A percentile compares a stretch with the other conserved stretches of the same genome.
phyloP scores from a whole-genome alignment of 2,888 invertebrate genomes.

The Oligia strigilis region DNA sequence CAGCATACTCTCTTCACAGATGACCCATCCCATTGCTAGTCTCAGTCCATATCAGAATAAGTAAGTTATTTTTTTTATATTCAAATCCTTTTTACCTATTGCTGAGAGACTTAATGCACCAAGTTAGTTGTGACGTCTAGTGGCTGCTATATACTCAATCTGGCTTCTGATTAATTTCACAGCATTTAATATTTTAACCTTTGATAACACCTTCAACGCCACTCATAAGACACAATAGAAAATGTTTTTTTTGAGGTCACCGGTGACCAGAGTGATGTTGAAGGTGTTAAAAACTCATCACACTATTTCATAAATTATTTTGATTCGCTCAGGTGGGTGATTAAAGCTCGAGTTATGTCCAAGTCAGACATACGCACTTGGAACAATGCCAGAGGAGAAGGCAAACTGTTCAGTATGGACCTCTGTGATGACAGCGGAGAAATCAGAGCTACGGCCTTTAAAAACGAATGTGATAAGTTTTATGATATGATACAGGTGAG shows the following conservation, averaged over 20 bases:
- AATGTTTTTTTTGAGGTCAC: too few relatives aligned
- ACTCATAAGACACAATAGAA: too few relatives aligned
- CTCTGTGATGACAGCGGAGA: constrained; percentile 98
- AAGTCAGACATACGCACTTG: constrained; percentile 96
- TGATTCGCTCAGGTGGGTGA: constrained; percentile 93
- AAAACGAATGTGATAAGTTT: constrained; percentile 96
- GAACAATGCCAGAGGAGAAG: constrained; percentile 98
- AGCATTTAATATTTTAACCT: not conserved
- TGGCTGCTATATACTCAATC: not conserved
- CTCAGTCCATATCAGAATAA: constrained; percentile 98
- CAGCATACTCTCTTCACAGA: constrained; percentile 86
- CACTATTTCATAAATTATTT: not conserved
- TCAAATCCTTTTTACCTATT: not conserved
- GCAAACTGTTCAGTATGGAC: constrained; percentile 97
- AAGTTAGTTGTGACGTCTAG: not conserved
- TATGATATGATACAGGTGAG: constrained; percentile 96
- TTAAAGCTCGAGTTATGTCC: constrained; percentile 96
- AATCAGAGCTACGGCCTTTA: constrained; percentile 97
- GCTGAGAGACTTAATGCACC: not conserved
- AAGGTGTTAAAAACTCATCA: not conserved
- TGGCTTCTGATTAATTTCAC: not conserved
- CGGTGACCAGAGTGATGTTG: too few relatives aligned
- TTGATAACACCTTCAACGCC: not conserved
- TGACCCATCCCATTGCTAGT: constrained; percentile 94
- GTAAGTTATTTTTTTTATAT: constrained; percentile 82